Evolutionary conservation across 2,797 vertebrate species (phyloP), one percentile per base, ranked within the genome.

Genomic region (Chelmon rostratus): DNA sequence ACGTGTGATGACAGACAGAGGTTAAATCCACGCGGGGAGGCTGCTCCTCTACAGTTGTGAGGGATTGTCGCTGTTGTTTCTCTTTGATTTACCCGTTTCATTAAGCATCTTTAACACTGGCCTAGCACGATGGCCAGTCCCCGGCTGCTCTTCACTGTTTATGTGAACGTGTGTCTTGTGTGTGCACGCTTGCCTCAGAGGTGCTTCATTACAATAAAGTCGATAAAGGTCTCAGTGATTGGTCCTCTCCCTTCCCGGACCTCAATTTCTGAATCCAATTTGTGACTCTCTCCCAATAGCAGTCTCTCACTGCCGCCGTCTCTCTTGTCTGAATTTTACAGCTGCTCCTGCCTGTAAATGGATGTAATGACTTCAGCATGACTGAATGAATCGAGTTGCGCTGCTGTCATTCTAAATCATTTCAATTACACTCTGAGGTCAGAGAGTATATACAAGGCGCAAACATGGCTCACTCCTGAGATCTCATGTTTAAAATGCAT

Each of bases 351-450:
- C 73, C 68, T 68, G 72, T 73, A 81, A 87, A 86, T 82, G 74
- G 73, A 78, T 74, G 52, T 82, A 88, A 87, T 82, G 76, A 86
- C 73, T 87, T 74, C n/a, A 16, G 49, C 21, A 9, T 68, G 59
- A 84, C 58, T 54, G 67, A 83, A 73, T 69, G 69, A 84, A 75
- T 69, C 15, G 54, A 79, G 75, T 58, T 68, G 68, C 58, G 53
- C 52, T 8, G 2, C 81, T 86, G 72, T 76, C 88, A 38, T 66
- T 82, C 63, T 86, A 63, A 74, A 89, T 92, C 73, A 79, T 75
- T 86, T 80, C 85, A 88, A 88, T 87, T 84, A 81, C 87, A 44
- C 77, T 66, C 67, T 47, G 52, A 83, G 88, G 91, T 90, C 82
- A 86, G 46, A 31, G 73, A 76, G 82, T 82, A 76, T 57, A 75